phyloP scores from a whole-genome alignment of 2,113 vertebrate genomes.

The Brachyhypopomus gauderio region DNA sequence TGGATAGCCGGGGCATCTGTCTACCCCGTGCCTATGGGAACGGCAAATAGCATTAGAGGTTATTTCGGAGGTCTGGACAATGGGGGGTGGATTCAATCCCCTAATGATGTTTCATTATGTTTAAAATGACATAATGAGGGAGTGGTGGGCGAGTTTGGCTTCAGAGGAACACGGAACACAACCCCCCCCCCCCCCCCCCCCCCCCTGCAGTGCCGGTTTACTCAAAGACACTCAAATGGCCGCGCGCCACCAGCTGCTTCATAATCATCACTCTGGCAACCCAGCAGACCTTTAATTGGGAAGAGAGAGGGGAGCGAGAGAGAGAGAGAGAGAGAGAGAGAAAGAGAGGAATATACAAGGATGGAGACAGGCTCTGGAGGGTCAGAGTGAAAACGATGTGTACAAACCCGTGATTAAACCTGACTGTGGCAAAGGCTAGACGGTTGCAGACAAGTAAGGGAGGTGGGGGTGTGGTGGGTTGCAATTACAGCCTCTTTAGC shows the following conservation, averaged over 20 bases:
- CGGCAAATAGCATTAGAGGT: slow-evolving; percentile 28
- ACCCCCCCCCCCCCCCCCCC: too few species aligned
- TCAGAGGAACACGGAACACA: too few species aligned
- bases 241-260: slow-evolving; percentile 45
- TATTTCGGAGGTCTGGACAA: slow-evolving; percentile 42
- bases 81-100: background rate
- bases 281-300: slow-evolving; percentile 44
- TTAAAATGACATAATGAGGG: slow-evolving; percentile 42
- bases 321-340: too few species aligned
- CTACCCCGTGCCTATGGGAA: slow-evolving; percentile 5
- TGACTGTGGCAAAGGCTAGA: background rate
- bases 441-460: background rate
- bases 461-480: background rate
- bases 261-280: slow-evolving; percentile 49
- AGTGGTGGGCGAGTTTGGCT: slow-evolving; percentile 16
- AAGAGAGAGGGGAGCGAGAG: background rate
- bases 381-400: background rate
- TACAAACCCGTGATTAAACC: slow-evolving; percentile 6
- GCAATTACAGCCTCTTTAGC: background rate
- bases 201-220: slow-evolving; percentile 15
- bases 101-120: slow-evolving; percentile 30
- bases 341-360: background rate
- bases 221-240: slow-evolving; percentile 20
- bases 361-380: slow-evolving; percentile 24
- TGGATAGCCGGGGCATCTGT: slow-evolving; percentile 14